Evolutionary conservation across 2,888 invertebrate genomes (phyloP), one percentile per base, ranked within the genome.

Genomic region (Rambutsinella grinnellia): DNA sequence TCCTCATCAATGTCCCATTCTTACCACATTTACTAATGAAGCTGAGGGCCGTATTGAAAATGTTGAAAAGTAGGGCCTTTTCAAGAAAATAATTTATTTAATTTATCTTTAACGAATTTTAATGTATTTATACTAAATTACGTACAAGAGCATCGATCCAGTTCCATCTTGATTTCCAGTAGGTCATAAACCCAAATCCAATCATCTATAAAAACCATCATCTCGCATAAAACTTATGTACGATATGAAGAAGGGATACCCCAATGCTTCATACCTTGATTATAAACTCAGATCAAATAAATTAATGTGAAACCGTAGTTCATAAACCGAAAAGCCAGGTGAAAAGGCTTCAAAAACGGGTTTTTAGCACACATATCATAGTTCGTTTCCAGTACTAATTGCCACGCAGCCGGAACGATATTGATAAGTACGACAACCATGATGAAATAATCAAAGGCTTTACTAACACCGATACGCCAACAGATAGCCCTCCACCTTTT

Each of bases 121-220:
- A n/a, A n/a, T n/a, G n/a, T n/a, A n/a, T n/a, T n/a, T n/a, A n/a
- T n/a, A n/a, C n/a, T n/a, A n/a, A n/a, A n/a, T n/a, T n/a, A n/a
- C n/a, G 87, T 21, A 90, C 89, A 8, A 8, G 10, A 23, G 56
- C 54, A 78, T 90, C 90, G 19, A 90, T 85, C 79, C 88, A 88
- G 82, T 90, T 90, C 90, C 90, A 90, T 77, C 88, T 87, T 27
- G 76, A 71, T 1, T 85, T 87, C 78, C 90, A 88, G 81, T 90
- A 90, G 0, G 80, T 58, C 2, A 6, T 10, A 0, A 47, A 36
- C 21, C 83, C 83, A 10, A 69, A 47, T 24, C 84, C 84, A 17
- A 81, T 49, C 1, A 80, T 68, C 83, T 82, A 47, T 26, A 36
- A 65, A 8, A 49, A 19, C 27, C 47, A 23, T 54, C 3, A 57